Evolutionary conservation across 2,888 invertebrate genomes (phyloP).

Genomic region (Minunthozetes semirufus): DNA sequence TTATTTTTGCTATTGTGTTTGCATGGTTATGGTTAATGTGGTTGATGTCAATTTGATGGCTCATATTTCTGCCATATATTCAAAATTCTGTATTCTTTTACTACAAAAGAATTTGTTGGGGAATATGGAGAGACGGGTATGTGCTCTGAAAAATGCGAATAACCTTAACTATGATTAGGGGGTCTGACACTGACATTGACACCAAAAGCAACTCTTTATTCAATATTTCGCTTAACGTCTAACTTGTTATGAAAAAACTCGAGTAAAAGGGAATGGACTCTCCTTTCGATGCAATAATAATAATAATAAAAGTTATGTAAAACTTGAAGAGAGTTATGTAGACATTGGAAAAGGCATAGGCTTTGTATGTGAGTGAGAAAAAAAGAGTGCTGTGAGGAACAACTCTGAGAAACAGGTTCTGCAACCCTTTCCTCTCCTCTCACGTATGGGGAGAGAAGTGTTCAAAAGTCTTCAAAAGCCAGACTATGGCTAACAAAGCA

Average conservation of each 20-base stretch:
- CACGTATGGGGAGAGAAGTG: neutral
- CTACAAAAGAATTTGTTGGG: no score
- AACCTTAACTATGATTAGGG: no score
- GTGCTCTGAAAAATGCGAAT: no score
- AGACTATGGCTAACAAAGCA: no score
- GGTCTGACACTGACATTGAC: slow-evolving; percentile 1
- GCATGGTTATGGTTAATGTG: no score
- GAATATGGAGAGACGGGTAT: no score
- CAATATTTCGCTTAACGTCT: neutral
- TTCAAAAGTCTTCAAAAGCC: neutral
- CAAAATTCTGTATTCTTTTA: no score
- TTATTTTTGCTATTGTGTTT: no score
- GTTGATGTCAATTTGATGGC: no score
- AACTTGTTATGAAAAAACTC: slow-evolving; percentile 7
- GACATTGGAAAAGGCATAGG: neutral
- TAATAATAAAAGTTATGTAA: neutral
- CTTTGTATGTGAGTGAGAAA: neutral
- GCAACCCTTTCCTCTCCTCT: slow-evolving; percentile 5
- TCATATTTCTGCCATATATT: no score
- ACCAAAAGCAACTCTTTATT: slow-evolving; percentile 8
- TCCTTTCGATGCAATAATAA: neutral
- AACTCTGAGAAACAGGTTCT: neutral
- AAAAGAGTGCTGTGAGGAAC: neutral
- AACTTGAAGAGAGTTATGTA: neutral
- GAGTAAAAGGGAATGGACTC: neutral